Percentiles rank a stretch among this genome's conserved stretches.
Conservation (phyloP, 64 coral and sea anemone genomes). For the Stichodactyla mertensii region DNA sequence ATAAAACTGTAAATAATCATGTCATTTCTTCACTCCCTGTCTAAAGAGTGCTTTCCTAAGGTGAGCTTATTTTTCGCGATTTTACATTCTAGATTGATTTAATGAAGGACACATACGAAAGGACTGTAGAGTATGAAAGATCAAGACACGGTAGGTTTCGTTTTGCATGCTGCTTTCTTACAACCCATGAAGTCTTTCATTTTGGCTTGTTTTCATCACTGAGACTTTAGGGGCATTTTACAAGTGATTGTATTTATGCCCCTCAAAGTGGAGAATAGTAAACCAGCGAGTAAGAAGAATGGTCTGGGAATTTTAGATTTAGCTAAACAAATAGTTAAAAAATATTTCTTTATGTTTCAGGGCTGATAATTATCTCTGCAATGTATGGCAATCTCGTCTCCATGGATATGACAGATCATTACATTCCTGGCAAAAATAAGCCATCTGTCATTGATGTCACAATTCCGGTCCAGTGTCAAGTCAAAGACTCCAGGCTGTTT, state of each 20-base stretch:
- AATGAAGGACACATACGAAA: conserved; percentile 76
- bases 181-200: no score
- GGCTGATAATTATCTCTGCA: conserved; percentile 78
- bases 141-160: conserved; percentile 64
- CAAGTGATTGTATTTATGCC: no score
- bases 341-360: conserved; percentile 19
- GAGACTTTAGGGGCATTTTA: no score
- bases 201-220: no score
- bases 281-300: no score
- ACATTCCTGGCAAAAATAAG: background rate
- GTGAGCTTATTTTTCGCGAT: background rate
- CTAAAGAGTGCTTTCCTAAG: no score
- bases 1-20: background rate
- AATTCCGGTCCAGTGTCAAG: conserved; percentile 89
- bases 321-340: background rate
- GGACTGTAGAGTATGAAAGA: conserved; percentile 78
- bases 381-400: conserved; percentile 87
- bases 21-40: no score
- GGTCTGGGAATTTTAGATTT: no score
- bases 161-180: background rate
- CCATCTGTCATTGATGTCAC: conserved; percentile 88
- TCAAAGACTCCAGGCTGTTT: conserved; percentile 85
- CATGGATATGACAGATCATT: conserved; percentile 29
- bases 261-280: no score
- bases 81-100: conserved; percentile 55